Evolutionary conservation across 2,113 vertebrate genomes (phyloP).

Genomic region (Prinia subflava): DNA sequence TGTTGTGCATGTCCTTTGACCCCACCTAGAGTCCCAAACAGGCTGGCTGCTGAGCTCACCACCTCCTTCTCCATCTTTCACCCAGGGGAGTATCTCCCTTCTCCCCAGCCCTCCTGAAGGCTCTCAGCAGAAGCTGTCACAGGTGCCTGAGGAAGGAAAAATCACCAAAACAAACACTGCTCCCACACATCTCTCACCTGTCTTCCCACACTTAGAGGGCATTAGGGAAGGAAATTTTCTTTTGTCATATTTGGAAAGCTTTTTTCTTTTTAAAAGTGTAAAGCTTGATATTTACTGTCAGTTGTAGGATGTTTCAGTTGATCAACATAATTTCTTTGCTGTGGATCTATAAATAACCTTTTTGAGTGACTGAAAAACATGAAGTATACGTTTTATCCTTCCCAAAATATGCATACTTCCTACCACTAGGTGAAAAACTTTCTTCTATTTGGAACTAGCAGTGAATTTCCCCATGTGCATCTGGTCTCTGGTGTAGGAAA

Average conservation of each 20-base stretch:
- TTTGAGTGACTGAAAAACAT: background rate
- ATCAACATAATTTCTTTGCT: slow-evolving; percentile 42
- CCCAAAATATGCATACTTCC: background rate
- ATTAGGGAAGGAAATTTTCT: background rate
- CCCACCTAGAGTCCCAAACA: background rate
- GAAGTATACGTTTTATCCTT: background rate
- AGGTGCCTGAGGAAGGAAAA: background rate
- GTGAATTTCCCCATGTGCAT: background rate
- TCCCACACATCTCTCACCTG: background rate
- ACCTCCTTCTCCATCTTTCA: background rate
- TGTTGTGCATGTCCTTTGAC: background rate
- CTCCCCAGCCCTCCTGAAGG: background rate
- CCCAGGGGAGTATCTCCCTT: background rate
- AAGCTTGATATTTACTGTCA: slow-evolving; percentile 50
- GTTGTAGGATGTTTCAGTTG: slow-evolving; percentile 4
- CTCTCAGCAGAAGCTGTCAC: background rate
- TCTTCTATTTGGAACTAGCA: background rate
- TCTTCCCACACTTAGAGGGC: background rate
- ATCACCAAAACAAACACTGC: background rate
- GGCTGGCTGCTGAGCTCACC: background rate
- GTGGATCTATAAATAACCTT: background rate
- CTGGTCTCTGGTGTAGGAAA: background rate
- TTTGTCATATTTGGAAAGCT: background rate
- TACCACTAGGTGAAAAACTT: background rate
- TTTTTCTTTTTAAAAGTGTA: background rate